Percentiles rank a stretch among this genome's conserved stretches.
Evolutionary conservation across 2,888 invertebrate genomes (phyloP).

Genomic region (Ectobius pallidus): DNA sequence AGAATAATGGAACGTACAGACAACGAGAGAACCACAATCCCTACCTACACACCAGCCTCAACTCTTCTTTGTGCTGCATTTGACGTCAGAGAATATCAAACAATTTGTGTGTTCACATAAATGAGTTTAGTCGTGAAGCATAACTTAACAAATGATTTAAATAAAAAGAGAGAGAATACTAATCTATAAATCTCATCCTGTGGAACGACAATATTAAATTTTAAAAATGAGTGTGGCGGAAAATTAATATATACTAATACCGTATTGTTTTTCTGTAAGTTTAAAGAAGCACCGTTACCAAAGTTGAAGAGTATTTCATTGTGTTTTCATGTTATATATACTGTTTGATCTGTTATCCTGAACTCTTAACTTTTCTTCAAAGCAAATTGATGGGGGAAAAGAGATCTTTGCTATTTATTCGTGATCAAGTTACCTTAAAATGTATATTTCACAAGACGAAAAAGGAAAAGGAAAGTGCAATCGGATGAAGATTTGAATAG

Average conservation of each 20-base stretch:
- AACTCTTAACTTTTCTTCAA: neutral
- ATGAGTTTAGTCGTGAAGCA: neutral
- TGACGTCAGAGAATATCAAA: neutral
- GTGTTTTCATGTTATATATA: conserved; percentile 1
- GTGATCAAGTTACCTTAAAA: neutral
- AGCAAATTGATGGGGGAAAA: neutral
- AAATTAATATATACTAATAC: conserved; percentile 32
- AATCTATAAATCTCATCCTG: conserved; percentile 3
- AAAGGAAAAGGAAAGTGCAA: neutral
- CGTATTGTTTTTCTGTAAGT: neutral
- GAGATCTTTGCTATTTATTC: too few relatives aligned
- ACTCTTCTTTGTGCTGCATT: neutral
- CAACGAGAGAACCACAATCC: neutral
- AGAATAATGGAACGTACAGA: neutral
- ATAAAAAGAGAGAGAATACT: neutral
- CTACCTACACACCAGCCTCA: neutral
- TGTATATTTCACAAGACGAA: neutral
- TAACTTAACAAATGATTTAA: neutral
- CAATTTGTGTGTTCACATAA: neutral
- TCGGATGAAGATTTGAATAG: neutral
- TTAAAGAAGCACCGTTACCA: neutral
- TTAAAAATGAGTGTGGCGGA: conserved; percentile 28
- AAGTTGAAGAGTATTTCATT: neutral
- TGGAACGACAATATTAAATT: conserved; percentile 40
- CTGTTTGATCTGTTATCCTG: neutral